phyloP scores from a whole-genome alignment of 1,140 invertebrate genomes.

The Coelopa frigida region DNA sequence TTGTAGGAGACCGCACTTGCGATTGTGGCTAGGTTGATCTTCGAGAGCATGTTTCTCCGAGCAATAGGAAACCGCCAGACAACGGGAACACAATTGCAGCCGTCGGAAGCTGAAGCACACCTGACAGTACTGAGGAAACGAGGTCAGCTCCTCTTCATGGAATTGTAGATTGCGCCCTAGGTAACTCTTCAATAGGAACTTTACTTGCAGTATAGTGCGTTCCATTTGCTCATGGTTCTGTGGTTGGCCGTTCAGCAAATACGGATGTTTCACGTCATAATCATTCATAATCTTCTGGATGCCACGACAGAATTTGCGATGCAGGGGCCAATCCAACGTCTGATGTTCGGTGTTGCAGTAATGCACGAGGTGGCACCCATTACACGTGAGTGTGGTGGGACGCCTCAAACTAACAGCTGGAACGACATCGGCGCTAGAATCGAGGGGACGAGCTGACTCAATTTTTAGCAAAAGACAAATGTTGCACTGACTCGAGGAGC shows the following conservation, averaged over 20 bases:
- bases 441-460: not conserved
- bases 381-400: not conserved
- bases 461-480: slow-evolving; percentile 7
- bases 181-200: slow-evolving; percentile 12
- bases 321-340: slow-evolving; percentile 13
- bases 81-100: slow-evolving; percentile 12
- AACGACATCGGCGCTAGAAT: not conserved
- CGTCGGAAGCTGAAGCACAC: slow-evolving; percentile 17
- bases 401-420: too few relatives aligned
- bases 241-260: slow-evolving; percentile 10
- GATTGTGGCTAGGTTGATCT: slow-evolving; percentile 13
- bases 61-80: slow-evolving; percentile 24
- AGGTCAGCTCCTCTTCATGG: slow-evolving; percentile 21
- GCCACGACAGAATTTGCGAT: slow-evolving; percentile 17
- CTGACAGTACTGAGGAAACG: slow-evolving; percentile 20
- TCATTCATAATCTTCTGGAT: slow-evolving; percentile 14
- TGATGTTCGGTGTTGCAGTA: slow-evolving; percentile 27
- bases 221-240: not conserved
- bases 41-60: slow-evolving; percentile 12
- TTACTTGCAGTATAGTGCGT: slow-evolving; percentile 18
- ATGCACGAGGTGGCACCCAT: slow-evolving; percentile 18
- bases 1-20: slow-evolving; percentile 17
- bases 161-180: slow-evolving; percentile 13
- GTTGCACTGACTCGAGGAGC: slow-evolving; percentile 8
- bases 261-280: slow-evolving; percentile 15